phyloP scores from a whole-genome alignment of 2,113 vertebrate species.

The Mustelus asterias region DNA sequence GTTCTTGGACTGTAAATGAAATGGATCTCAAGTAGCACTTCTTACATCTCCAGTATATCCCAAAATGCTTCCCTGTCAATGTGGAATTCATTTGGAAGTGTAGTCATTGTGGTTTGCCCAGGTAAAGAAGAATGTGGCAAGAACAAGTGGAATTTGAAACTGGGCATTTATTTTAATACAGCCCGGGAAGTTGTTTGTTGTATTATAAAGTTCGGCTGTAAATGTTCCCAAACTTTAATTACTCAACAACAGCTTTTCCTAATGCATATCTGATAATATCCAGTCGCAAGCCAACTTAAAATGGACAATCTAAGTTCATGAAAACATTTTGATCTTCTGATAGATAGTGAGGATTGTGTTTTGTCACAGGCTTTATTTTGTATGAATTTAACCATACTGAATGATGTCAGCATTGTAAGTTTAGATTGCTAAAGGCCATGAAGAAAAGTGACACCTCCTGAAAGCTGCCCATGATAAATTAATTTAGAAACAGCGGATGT shows the following conservation, averaged over 20 bases:
- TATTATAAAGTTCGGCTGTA: background rate
- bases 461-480: background rate
- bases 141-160: background rate
- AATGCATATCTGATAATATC: background rate
- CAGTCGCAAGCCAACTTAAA: background rate
- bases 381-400: background rate
- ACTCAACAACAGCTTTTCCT: background rate
- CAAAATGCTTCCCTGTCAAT: background rate
- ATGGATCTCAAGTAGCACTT: background rate
- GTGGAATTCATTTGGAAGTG: background rate
- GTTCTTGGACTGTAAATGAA: background rate
- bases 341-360: background rate
- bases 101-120: background rate
- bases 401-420: background rate
- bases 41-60: background rate
- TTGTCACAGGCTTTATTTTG: background rate
- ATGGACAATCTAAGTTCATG: background rate
- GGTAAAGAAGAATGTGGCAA: background rate
- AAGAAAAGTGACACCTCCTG: background rate
- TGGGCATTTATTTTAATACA: background rate
- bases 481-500: constrained; percentile 5
- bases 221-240: background rate
- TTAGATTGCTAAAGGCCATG: background rate
- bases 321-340: background rate
- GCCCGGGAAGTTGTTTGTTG: background rate